Base-by-base conservation (phyloP, 2,113 vertebrate species). In the Lepus americanus region DNA sequence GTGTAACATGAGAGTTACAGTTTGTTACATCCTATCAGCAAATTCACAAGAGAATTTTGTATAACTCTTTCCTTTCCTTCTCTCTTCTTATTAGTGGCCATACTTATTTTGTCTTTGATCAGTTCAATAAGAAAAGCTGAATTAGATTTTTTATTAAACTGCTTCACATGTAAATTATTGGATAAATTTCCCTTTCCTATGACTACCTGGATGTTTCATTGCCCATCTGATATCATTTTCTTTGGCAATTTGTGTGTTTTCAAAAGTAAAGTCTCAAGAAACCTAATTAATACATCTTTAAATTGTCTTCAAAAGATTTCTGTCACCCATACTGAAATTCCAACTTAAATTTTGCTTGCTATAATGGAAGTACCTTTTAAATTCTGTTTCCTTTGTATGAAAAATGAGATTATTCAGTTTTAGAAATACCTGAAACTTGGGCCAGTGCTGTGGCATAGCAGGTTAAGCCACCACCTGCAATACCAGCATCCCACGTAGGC, bases 71-170 rank as follows among this genome's bases (percentile, higher is more conserved):
- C 29, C 55, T 84, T 14, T 6, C 19, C 0, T 33, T 2, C 14
- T 78, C 27, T 12, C 49, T 6, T 11, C 33, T 87, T 31, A 61
- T 87, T 31, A 61, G n/a, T 55, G 10, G 3, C 33, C 36, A 87
- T 73, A 22, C 20, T 53, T 82, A 25, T 87, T 1, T 16, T 97
- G 44, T 36, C 36, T 92, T 74, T 90, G 49, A 87, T 95, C 81
- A 90, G 27, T 1, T 95, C 49, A 72, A 31, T 94, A 96, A 94
- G 63, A 95, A 96, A 93, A 90, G 23, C 76, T 82, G 91, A 31
- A 63, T 87, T 95, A 74, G 86, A 93, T 97, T 96, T 91, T 92
- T 96, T 63, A 61, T 59, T 84, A 74, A 97, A 95, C 64, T 95
- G 67, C 44, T 96, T 73, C 51, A 89, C n/a, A 87, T 96, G 80